Base-by-base conservation (phyloP, 1,140 invertebrate genomes). In the Drosophila sulfurigaster region DNA sequence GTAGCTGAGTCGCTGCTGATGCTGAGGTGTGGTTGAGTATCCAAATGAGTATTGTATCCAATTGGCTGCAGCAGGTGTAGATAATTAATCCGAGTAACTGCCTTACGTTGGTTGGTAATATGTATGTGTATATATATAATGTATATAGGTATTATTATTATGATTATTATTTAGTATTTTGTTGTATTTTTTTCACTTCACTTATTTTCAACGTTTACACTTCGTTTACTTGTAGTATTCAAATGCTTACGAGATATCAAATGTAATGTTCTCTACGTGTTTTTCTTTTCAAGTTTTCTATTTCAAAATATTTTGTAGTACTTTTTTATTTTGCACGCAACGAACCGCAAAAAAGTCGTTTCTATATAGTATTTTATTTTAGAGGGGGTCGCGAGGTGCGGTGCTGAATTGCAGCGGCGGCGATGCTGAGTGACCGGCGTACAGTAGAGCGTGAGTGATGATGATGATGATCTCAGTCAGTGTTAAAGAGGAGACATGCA, bases 11-110 rank as follows among this genome's bases (percentile, higher is more conserved):
- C 52, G 65, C 73, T 80, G 67, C 69, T 58, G 8, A 38, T 80
- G 67, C 69, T 58, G 8, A 38, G 35, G 20, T 45, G 52, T 13
- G 30, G 10, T 38, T 35, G 54, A 52, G 80, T 87, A 87, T 88
- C 83, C 83, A 87, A 87, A 52, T 78, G 75, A 72, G 80, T 77
- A 65, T 73, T 60, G 72, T 83, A 86, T 86, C 82, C 82, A 79
- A 87, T 82, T 75, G 72, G 69, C 32, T 79, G 81, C 75, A 73
- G 81, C 68, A 69, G 75, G 65, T 79, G 73, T 72, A 79, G 75
- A 63, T 83, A 78, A 82, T 87, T 87, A 87, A 88, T 87, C 85
- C 83, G 59, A 81, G 60, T 60, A 85, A 81, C 60, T 77, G 67
- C 72, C 67, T 80, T 67, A 16, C 45, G 8, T 38, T 38, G 10